Percentiles rank a stretch among this genome's conserved stretches.
phyloP scores from a whole-genome alignment of 2,888 invertebrate species.

The Odontocolon sp. region DNA sequence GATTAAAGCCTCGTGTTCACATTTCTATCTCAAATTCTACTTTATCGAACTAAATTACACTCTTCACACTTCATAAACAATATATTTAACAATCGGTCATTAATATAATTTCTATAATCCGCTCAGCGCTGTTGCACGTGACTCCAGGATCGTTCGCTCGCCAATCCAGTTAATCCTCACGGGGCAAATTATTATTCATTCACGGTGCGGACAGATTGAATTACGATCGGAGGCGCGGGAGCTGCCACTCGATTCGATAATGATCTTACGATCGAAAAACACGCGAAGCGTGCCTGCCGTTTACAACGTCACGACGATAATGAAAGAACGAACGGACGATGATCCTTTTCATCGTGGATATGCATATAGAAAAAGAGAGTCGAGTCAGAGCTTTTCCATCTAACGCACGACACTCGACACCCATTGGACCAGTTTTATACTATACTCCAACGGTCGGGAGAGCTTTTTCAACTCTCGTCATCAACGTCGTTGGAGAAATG shows the following conservation, averaged over 20 bases:
- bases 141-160: slow-evolving; percentile 4
- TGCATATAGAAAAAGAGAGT: neutral
- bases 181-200: slow-evolving; percentile 54
- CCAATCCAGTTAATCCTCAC: slow-evolving; percentile 31
- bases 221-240: slow-evolving; percentile 43
- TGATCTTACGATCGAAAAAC: slow-evolving; percentile 53
- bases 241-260: slow-evolving; percentile 56
- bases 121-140: neutral
- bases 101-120: slow-evolving; percentile 49
- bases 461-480: slow-evolving; percentile 22
- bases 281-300: slow-evolving; percentile 48
- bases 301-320: neutral
- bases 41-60: slow-evolving; percentile 14
- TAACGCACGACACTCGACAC: neutral
- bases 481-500: slow-evolving; percentile 33
- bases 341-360: neutral
- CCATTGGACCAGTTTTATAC: neutral
- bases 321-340: neutral
- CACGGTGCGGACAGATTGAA: slow-evolving; percentile 54
- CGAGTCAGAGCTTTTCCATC: neutral
- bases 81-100: slow-evolving; percentile 41
- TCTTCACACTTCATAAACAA: slow-evolving; percentile 40
- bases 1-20: neutral
- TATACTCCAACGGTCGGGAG: neutral
- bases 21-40: neutral